These are phyloP conservation scores for Morpho achilles DNA, from an alignment of 2,888 invertebrate genomes.

Conservation along the genomic window DNA sequence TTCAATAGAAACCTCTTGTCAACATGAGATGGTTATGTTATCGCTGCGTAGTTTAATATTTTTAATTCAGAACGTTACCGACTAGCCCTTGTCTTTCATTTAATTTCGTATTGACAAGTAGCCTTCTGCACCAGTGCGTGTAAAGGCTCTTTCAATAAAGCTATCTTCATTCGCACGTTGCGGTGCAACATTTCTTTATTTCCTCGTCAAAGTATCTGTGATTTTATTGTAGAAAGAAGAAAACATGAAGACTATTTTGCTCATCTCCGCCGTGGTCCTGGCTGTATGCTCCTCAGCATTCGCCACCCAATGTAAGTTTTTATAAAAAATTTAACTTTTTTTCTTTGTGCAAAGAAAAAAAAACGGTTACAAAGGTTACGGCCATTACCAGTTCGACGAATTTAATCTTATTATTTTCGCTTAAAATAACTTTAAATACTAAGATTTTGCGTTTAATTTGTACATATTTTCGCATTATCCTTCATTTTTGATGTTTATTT, in stretches of 20 bases:
- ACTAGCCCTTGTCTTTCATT: conserved; percentile 49
- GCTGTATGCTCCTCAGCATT: conserved; percentile 71
- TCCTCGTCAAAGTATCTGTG: conserved; percentile 72
- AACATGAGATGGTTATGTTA: conserved; percentile 61
- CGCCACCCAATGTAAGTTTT: conserved; percentile 84
- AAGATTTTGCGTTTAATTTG: no score
- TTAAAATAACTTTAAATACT: no score
- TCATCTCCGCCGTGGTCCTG: conserved; percentile 69
- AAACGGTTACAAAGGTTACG: conserved; percentile 16
- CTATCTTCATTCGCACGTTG: conserved; percentile 32
- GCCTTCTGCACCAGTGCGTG: conserved; percentile 96
- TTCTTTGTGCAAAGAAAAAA: conserved; percentile 24
- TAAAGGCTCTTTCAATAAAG: conserved; percentile 82
- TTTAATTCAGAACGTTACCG: conserved; percentile 53
- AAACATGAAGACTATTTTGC: conserved; percentile 79
- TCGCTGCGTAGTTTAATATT: conserved; percentile 70
- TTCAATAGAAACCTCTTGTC: conserved; percentile 46
- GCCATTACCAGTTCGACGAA: background rate
- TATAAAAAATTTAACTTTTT: conserved; percentile 29
- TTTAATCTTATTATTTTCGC: no score
- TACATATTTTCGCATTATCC: no score
- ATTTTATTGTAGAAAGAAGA: conserved; percentile 52
- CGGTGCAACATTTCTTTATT: conserved; percentile 29
- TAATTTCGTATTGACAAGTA: conserved; percentile 67
- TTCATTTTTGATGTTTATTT: no score